Base-by-base conservation (phyloP, 2,888 invertebrate genomes). In the Cantharis nigra region DNA sequence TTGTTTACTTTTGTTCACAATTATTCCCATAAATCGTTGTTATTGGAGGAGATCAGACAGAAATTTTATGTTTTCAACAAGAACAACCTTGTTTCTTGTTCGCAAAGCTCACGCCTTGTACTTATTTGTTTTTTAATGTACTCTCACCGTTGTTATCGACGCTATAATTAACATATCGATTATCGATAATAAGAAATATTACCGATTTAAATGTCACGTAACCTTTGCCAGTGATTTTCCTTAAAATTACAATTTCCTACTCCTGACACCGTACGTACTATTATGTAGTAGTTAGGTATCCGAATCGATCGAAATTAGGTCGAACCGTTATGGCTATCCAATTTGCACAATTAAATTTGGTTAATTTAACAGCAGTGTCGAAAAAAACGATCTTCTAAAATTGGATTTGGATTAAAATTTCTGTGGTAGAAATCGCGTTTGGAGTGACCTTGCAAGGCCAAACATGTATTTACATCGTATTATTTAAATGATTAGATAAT, bases 21-120 rank as follows among this genome's bases (percentile, higher is more conserved):
- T 49, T 49, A 49, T 49, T 49, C 49, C n/a, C 49, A 49, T 49
- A 49, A 49, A 49, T n/a, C n/a, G 49, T 49, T n/a, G n/a, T 49
- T 49, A 49, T 49, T 49, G 49, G 49, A 49, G 49, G 49, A 49
- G 49, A 49, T 49, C 49, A n/a, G n/a, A 49, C 49, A 49, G 49
- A 49, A 49, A 49, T 49, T n/a, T 49, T 49, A 49, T n/a, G 49
- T 49, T 49, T 49, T 49, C 49, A 49, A 49, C 49, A 49, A 49
- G n/a, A 71, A 71, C 26, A 71, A 71, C 71, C 71, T 64, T 71
- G 71, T 30, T 18, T 28, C 64, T 62, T 26, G 28, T 23, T 64
- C 30, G 71, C 30, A 71, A 30, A 16, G 62, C 64, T 71, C 71
- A 71, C 63, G 63, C 64, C 14, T 64, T 71, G 16, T 13, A 26